Evolutionary conservation across 2,888 invertebrate species (phyloP).

Genomic region (Stenotaenia linearis): DNA sequence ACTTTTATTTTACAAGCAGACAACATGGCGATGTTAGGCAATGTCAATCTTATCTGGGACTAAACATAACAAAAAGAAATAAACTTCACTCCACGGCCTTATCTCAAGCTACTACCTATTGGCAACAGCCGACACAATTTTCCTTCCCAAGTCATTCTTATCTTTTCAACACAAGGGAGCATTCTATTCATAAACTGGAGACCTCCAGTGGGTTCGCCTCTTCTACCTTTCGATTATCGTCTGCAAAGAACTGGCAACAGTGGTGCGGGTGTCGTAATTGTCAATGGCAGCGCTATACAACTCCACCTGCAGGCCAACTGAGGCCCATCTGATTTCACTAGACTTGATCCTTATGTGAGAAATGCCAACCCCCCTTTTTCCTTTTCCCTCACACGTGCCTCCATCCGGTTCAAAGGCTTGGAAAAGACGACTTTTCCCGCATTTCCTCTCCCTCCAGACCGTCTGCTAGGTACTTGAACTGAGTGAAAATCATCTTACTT

Average conservation of each 20-base stretch:
- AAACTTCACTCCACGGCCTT: slow-evolving; percentile 20
- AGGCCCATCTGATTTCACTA: slow-evolving; percentile 21
- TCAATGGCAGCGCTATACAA: slow-evolving; percentile 11
- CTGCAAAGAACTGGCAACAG: background rate
- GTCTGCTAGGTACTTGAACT: background rate
- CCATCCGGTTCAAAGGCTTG: background rate
- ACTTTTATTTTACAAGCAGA: background rate
- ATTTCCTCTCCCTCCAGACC: background rate
- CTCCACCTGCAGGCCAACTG: slow-evolving; percentile 26
- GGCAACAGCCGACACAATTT: slow-evolving; percentile 12
- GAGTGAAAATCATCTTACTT: slow-evolving; percentile 16
- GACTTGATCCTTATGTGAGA: slow-evolving; percentile 7
- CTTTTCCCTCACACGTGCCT: background rate
- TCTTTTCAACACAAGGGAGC: slow-evolving; percentile 21
- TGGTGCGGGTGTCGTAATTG: slow-evolving; percentile 1
- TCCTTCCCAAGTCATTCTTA: slow-evolving; percentile 26
- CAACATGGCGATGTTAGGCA: background rate
- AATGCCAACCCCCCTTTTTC: background rate
- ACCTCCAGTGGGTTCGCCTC: slow-evolving; percentile 14
- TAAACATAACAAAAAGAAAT: slow-evolving; percentile 21
- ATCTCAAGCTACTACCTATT: slow-evolving; percentile 3
- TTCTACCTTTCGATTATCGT: slow-evolving; percentile 4
- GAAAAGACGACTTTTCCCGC: background rate
- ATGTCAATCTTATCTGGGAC: slow-evolving; percentile 6
- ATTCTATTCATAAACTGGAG: slow-evolving; percentile 26